A percentile compares a stretch with the other conserved stretches of the same genome.
phyloP scores from a whole-genome alignment of 1,140 invertebrate genomes.

The Eulimnadia texana region DNA sequence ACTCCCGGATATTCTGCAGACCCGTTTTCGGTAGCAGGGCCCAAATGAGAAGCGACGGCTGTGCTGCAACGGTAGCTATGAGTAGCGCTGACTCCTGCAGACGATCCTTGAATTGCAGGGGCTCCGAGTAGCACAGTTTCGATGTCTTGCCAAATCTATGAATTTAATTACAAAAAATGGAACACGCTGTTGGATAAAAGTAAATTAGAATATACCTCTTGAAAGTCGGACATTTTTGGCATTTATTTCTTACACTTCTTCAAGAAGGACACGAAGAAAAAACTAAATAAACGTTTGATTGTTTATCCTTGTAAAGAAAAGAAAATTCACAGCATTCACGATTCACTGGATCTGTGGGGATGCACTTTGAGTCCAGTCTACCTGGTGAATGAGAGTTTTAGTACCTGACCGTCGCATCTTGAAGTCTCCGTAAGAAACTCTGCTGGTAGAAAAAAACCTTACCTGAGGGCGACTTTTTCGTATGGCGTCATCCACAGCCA shows the following conservation, averaged over 20 bases:
- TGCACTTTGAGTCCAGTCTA: too few relatives aligned
- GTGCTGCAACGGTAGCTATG: neutral
- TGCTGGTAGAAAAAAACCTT: too few relatives aligned
- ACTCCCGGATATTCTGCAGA: neutral
- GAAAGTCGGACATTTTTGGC: constrained; percentile 10
- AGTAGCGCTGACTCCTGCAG: neutral
- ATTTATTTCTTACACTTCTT: too few relatives aligned
- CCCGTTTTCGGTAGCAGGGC: neutral
- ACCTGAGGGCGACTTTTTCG: too few relatives aligned
- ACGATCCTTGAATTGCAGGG: neutral
- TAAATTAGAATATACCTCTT: neutral
- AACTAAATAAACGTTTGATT: neutral
- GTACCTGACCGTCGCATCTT: too few relatives aligned
- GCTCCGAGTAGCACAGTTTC: constrained; percentile 31
- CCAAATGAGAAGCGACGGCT: neutral
- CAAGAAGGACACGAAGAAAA: neutral
- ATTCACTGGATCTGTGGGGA: too few relatives aligned
- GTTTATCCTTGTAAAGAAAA: neutral
- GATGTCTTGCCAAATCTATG: constrained; percentile 37
- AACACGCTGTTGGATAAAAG: neutral
- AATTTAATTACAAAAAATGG: neutral
- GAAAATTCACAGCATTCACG: too few relatives aligned
- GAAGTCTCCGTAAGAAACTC: too few relatives aligned
- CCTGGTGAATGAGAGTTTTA: too few relatives aligned
- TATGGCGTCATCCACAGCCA: too few relatives aligned